Base-by-base conservation (phyloP, 2,888 invertebrate species). In the Eupithecia subfuscata region DNA sequence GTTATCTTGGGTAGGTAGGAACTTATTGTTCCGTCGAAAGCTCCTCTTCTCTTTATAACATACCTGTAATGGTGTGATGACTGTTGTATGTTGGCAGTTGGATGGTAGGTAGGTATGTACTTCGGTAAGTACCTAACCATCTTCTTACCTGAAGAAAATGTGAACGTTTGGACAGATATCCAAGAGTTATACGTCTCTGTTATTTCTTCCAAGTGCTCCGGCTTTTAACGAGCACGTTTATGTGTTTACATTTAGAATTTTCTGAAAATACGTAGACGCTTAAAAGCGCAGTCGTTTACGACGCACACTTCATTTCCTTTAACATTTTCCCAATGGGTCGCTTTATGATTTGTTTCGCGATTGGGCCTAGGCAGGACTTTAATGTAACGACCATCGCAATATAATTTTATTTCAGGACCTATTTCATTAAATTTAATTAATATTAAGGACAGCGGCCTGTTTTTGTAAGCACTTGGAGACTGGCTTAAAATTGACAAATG, bases 171-270 rank as follows among this genome's bases (percentile, higher is more conserved):
- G 71, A 79, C 78, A 73, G 79, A 79, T 74, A 75, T 78, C 79
- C 70, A 75, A 78, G 75, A 79, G 64, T 79, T 76, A 79, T 83
- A 79, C 74, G 77, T 78, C 76, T 78, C 69, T 71, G 74, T 78
- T 79, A 76, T 83, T 81, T 82, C 78, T 78, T 78, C 79, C 79
- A 73, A 83, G 79, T 79, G 79, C 76, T 79, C 78, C 63, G 76
- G 52, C 75, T 77, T 85, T 84, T 85, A 85, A 84, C 82, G 83
- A 85, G 63, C 72, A 80, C 83, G 83, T 88, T 86, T 84, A 85
- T 81, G 82, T 83, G 82, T 84, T 84, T 84, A 84, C 82, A 81
- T 82, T 84, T 79, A 81, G 82, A 83, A 80, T 83, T 81, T 81
- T 81, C 81, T 83, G 78, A 84, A 85, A 86, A 83, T 83, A 67